Evolutionary conservation across 2,797 vertebrate genomes (phyloP).

Genomic region (Ctenopoma multispine): DNA sequence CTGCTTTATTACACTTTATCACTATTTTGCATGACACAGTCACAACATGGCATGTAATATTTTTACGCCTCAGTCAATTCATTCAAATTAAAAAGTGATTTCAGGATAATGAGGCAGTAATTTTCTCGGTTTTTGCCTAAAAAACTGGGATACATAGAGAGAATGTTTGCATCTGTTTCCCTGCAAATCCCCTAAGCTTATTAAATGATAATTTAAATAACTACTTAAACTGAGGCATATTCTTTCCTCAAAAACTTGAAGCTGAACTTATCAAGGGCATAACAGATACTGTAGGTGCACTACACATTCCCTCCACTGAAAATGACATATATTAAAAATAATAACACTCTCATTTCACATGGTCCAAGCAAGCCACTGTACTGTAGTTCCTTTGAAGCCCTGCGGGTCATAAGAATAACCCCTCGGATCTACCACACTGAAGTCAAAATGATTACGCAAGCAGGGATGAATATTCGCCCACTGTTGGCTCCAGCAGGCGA

Average conservation of each 20-base stretch:
- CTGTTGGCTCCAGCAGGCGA: conserved; percentile 57
- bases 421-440: conserved; percentile 56
- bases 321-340: conserved; percentile 18
- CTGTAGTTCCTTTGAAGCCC: conserved; percentile 53
- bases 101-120: conserved; percentile 73
- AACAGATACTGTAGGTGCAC: conserved; percentile 5
- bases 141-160: conserved; percentile 43
- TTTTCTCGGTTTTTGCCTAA: conserved; percentile 62
- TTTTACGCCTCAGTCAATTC: conserved; percentile 71
- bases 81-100: conserved; percentile 79
- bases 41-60: conserved; percentile 52
- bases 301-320: conserved; percentile 11
- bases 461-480: conserved; percentile 70
- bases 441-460: conserved; percentile 75
- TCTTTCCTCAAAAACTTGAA: conserved; percentile 44
- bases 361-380: conserved; percentile 58
- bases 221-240: conserved; percentile 2
- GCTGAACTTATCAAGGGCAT: conserved; percentile 35
- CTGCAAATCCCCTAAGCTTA: conserved; percentile 47
- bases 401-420: conserved; percentile 68
- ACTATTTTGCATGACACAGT: conserved; percentile 66
- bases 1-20: conserved; percentile 76
- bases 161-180: conserved; percentile 56
- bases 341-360: conserved; percentile 37
- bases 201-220: conserved; percentile 53